phyloP scores from a whole-genome alignment of 2,888 invertebrate species.

The Heteromurus nitidus region DNA sequence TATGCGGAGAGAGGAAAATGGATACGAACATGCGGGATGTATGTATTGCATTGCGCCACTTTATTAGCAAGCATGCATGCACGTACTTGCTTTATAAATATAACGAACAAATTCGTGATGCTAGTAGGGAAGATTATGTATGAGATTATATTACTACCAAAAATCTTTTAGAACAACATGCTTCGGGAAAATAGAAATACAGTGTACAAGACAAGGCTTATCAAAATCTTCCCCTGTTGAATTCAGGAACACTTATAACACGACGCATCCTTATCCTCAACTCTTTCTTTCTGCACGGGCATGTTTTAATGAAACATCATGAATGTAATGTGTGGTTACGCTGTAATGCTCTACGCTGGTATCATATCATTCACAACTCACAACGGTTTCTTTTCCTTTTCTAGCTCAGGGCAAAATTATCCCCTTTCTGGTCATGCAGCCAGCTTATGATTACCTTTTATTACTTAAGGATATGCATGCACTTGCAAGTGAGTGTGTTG shows the following conservation, averaged over 20 bases:
- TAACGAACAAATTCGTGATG: too few species aligned
- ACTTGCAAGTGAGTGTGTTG: background rate
- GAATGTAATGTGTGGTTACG: constrained; percentile 4
- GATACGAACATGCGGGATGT: background rate
- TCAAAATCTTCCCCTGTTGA: constrained; percentile 9
- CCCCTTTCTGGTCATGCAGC: constrained; percentile 28
- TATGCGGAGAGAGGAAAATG: too few species aligned
- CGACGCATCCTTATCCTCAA: constrained; percentile 2
- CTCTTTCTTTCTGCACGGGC: constrained; percentile 23
- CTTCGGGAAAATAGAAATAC: background rate
- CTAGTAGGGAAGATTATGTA: too few species aligned
- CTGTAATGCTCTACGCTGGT: background rate
- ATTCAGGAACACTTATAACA: constrained; percentile 25
- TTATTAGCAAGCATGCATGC: too few species aligned
- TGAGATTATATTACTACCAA: too few species aligned
- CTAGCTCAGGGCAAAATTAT: constrained; percentile 32
- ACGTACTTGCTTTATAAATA: too few species aligned
- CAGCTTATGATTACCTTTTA: constrained; percentile 20
- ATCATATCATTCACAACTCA: constrained; percentile 6
- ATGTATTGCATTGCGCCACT: background rate
- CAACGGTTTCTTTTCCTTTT: constrained; percentile 36
- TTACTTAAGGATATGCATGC: constrained; percentile 7
- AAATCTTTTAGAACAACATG: background rate
- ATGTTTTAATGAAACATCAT: constrained; percentile 19
- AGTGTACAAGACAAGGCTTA: constrained; percentile 4